Evolutionary conservation across 2,113 vertebrate genomes (phyloP).

Genomic region (Machaerirhynchus nigripectus): DNA sequence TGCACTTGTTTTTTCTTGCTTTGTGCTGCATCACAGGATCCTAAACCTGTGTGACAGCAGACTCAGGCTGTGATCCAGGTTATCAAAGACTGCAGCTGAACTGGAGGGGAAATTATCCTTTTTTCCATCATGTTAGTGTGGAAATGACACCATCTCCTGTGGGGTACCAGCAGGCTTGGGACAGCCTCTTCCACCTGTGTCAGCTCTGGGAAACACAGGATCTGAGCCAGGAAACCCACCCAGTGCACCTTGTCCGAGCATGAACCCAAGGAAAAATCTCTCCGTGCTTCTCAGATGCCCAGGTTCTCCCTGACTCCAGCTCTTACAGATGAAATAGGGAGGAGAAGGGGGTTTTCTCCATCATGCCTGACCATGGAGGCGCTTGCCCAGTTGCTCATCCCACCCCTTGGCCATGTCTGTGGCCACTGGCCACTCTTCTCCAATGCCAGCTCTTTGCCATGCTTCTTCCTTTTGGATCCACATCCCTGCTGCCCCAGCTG

Average conservation of each 20-base stretch:
- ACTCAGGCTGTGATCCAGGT: background rate
- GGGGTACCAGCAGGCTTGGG: background rate
- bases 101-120: background rate
- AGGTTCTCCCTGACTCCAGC: background rate
- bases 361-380: rapidly evolving
- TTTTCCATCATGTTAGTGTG: background rate
- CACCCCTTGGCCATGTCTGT: rapidly evolving
- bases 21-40: background rate
- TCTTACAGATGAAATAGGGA: background rate
- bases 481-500: background rate
- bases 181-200: background rate
- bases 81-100: background rate
- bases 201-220: background rate
- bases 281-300: background rate
- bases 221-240: background rate
- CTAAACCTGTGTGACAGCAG: background rate
- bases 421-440: background rate
- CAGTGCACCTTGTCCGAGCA: background rate
- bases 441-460: rapidly evolving
- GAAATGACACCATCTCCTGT: background rate
- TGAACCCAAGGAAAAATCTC: background rate
- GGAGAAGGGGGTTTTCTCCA: background rate
- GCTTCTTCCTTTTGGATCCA: background rate
- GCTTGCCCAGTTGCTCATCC: background rate
- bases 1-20: background rate